Conservation (phyloP, 2,888 invertebrate species). For the Salticus scenicus region DNA sequence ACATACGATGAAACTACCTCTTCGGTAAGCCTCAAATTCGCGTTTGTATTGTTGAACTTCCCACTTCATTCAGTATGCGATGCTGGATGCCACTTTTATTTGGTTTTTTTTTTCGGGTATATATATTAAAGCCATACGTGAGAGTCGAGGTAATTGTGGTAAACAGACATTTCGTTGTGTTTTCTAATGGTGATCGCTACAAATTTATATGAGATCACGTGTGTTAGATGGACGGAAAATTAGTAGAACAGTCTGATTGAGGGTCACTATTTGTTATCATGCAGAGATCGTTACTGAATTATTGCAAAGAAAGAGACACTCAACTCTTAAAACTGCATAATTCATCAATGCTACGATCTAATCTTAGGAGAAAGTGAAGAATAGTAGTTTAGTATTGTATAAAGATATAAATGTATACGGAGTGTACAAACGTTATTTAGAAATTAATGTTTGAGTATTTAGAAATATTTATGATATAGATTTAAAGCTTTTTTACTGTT, state of each 20-base stretch:
- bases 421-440: no score
- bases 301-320: not conserved
- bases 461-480: no score
- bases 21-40: conserved; percentile 31
- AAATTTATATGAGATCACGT: conserved; percentile 12
- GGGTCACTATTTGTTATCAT: not conserved
- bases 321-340: not conserved
- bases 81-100: not conserved
- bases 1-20: conserved; percentile 50
- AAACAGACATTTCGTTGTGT: not conserved
- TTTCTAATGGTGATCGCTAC: not conserved
- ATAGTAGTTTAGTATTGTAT: no score
- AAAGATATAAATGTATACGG: no score
- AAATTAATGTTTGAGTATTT: no score
- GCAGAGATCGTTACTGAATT: not conserved
- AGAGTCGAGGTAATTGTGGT: not conserved
- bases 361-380: no score
- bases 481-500: no score
- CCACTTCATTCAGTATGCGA: conserved; percentile 19
- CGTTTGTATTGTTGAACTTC: conserved; percentile 22
- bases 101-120: not conserved
- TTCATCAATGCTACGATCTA: no score
- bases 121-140: conserved; percentile 18
- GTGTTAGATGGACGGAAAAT: not conserved
- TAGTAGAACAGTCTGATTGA: not conserved